Evolutionary conservation across 1,140 invertebrate genomes (phyloP), one percentile per base, ranked within the genome.

Genomic region (Dufourea novaeangliae): DNA sequence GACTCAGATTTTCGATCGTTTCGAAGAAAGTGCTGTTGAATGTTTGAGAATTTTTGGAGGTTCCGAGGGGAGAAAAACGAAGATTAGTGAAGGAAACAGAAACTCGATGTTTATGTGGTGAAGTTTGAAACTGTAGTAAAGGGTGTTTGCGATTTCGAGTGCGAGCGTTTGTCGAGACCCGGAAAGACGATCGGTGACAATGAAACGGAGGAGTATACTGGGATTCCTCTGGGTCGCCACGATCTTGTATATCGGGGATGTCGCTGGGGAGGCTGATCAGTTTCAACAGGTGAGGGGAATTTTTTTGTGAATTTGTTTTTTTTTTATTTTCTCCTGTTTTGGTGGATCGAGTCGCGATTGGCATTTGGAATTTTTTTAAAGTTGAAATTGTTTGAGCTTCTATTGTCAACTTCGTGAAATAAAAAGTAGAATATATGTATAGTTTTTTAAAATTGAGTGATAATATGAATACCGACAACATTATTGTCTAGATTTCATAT

Each of bases 281-380:
- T 70, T 87, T 22, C 76, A 81, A 77, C 83, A 84, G 61, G 86
- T 86, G 46, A 84, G 67, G n/a, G 34, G n/a, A 59, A 22, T 8
- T 1, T n/a, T n/a, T n/a, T 7, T n/a, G n/a, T n/a, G n/a, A n/a
- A n/a, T n/a, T n/a, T 50, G 14, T 2, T 14, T 44, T 44, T 2
- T 20, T 14, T 20, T 1, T 17, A 4, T 17, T 46, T 20, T 20
- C 14, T 46, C 6, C 20, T 17, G 14, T 20, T 46, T 14, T 2
- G 14, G 3, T 4, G 6, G 0, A 46, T 14, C 17, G n/a, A n/a
- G n/a, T n/a, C n/a, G n/a, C n/a, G n/a, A n/a, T n/a, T n/a, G n/a
- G n/a, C n/a, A n/a, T n/a, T n/a, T n/a, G n/a, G n/a, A n/a, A n/a
- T n/a, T n/a, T n/a, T n/a, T n/a, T n/a, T n/a, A n/a, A n/a, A n/a